Evolutionary conservation across 2,888 invertebrate species (phyloP).

Genomic region (Halictus ligatus): DNA sequence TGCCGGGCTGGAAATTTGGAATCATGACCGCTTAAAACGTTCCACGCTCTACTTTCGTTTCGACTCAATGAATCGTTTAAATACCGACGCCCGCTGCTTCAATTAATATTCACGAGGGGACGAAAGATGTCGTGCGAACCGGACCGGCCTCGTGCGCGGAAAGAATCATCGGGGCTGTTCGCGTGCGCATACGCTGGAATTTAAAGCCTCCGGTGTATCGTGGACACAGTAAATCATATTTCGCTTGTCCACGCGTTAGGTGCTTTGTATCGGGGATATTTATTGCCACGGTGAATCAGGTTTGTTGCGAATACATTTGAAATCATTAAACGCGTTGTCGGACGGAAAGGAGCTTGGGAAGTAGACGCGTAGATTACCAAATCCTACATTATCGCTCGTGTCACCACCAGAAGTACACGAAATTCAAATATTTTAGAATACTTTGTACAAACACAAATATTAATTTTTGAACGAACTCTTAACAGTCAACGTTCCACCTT

Average conservation of each 20-base stretch:
- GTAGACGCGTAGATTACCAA: background rate
- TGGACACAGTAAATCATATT: background rate
- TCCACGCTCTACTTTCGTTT: conserved; percentile 8
- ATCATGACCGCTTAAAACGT: conserved; percentile 25
- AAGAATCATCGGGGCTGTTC: background rate
- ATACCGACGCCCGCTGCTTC: background rate
- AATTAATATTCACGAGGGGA: background rate
- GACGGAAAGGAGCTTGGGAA: background rate
- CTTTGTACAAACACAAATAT: no score
- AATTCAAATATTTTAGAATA: no score
- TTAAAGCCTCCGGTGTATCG: background rate
- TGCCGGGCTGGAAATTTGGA: conserved; percentile 26
- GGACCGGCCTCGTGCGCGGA: background rate
- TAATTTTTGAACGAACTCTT: no score
- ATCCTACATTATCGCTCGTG: background rate
- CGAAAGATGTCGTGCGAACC: background rate
- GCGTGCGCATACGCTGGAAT: background rate
- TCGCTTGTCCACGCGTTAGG: background rate
- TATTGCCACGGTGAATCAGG: background rate
- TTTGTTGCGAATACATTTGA: background rate
- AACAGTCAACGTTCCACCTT: background rate
- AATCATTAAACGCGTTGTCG: background rate
- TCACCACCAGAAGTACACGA: no score
- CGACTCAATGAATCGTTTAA: conserved; percentile 16
- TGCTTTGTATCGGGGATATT: background rate